Base-by-base conservation (phyloP, 1,140 invertebrate genomes). In the Drosophila lacteicornis region DNA sequence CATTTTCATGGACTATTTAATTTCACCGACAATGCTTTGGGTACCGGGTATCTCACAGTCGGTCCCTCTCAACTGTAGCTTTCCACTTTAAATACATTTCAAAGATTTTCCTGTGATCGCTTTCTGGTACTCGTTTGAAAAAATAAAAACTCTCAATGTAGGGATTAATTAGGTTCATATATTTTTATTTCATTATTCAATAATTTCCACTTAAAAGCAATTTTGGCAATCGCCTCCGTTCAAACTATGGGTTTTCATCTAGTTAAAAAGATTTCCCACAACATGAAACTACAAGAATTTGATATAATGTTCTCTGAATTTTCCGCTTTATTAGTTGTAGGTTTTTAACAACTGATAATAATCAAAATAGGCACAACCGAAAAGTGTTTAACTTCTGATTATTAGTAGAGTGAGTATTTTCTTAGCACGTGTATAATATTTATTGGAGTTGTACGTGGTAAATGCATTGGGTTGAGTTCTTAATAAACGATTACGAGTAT, bases 341-440 rank as follows among this genome's bases (percentile, higher is more conserved):
- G 27, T 49, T 25, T 9, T 12, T 17, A 22, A 60, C n/a, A 43
- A 45, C 9, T 30, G 43, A 55, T 38, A 55, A 66, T 63, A 55
- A 17, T 57, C 49, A 83, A n/a, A 67, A 68, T 33, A 49, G 53
- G 82, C 80, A 88, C 83, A 88, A 85, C 83, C 82, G 56, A 75
- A 82, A 82, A 45, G 49, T 33, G 49, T 61, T 25, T 6, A 17
- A 57, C 22, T 25, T 30, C 17, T 40, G 36, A 30, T 38, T 4
- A 70, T 36, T 49, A n/a, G 56, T 49, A 40, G 12, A 68, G 36
- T 17, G 43, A 50, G 60, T 36, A 53, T 82, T 53, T 13, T 40
- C 55, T 66, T 59, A 71, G 69, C 45, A 43, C 45, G 36, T 49
- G 9, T 73, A 59, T 17, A 27, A 17, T 15, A 15, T 70, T n/a